Conservation (phyloP, 2,797 vertebrate species). For the Tragopan temminckii region DNA sequence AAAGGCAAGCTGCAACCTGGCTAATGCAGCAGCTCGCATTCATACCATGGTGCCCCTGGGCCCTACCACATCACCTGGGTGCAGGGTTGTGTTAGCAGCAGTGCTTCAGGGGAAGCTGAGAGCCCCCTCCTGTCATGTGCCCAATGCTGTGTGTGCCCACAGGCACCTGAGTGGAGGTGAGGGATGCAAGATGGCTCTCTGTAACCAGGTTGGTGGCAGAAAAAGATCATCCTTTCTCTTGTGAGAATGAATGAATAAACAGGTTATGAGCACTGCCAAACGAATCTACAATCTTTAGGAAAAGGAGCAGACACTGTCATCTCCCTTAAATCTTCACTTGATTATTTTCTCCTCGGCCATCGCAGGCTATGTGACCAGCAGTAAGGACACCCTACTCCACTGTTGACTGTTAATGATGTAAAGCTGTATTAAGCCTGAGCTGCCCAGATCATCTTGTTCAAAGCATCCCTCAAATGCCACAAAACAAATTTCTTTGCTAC, state of each 20-base stretch:
- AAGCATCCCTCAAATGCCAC: not conserved
- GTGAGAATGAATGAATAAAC: not conserved
- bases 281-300: constrained; percentile 34
- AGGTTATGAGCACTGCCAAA: not conserved
- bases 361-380: constrained; percentile 56
- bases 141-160: fast-evolving
- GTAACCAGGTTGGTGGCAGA: not conserved
- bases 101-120: not conserved
- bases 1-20: not conserved
- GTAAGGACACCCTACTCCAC: constrained; percentile 46
- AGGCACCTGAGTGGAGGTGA: not conserved
- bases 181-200: not conserved
- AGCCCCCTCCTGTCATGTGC: not conserved
- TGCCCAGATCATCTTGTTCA: constrained; percentile 9
- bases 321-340: constrained; percentile 42
- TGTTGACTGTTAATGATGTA: constrained; percentile 60
- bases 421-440: constrained; percentile 61
- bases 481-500: constrained; percentile 19
- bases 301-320: constrained; percentile 1
- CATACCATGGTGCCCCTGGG: fast-evolving
- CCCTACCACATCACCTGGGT: not conserved
- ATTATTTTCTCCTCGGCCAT: constrained; percentile 53
- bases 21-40: not conserved
- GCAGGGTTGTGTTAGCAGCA: not conserved
- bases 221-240: not conserved